Conservation (phyloP, 2,888 invertebrate genomes). For the Tortrix viridana region DNA sequence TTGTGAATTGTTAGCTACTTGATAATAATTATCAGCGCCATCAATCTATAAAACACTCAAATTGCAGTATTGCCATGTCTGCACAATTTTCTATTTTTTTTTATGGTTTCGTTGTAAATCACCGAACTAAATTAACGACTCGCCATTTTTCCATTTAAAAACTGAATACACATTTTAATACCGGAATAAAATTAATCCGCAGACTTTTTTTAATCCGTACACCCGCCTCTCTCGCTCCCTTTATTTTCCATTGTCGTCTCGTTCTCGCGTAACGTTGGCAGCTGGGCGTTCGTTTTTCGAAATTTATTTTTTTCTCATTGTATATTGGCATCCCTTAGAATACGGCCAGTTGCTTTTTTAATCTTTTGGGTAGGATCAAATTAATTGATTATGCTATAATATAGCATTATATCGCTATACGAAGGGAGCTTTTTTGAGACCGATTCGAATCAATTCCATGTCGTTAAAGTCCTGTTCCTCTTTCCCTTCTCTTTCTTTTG, state of each 20-base stretch:
- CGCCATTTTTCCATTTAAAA: constrained; percentile 64
- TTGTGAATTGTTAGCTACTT: no score
- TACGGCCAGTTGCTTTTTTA: constrained; percentile 75
- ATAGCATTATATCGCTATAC: constrained; percentile 32
- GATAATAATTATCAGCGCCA: no score
- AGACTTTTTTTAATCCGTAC: constrained; percentile 50
- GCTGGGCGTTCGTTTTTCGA: constrained; percentile 76
- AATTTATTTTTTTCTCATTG: constrained; percentile 62
- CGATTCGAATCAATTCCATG: constrained; percentile 32
- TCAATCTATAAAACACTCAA: background rate
- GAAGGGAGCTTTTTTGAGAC: constrained; percentile 22
- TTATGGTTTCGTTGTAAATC: constrained; percentile 53
- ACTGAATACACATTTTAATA: constrained; percentile 68
- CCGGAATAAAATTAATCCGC: constrained; percentile 76
- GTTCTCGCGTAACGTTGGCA: constrained; percentile 70
- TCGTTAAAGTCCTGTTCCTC: constrained; percentile 7
- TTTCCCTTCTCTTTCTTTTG: no score
- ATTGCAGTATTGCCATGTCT: constrained; percentile 5
- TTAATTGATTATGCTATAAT: constrained; percentile 39
- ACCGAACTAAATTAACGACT: constrained; percentile 67
- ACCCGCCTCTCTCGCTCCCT: constrained; percentile 57
- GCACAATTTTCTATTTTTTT: constrained; percentile 11
- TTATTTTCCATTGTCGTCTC: constrained; percentile 44
- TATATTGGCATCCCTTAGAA: constrained; percentile 72
- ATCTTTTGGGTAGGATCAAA: constrained; percentile 54